A percentile compares a stretch with the other conserved stretches of the same genome.
Conservation (phyloP, 2,888 invertebrate genomes). For the Pterobdella sp. region DNA sequence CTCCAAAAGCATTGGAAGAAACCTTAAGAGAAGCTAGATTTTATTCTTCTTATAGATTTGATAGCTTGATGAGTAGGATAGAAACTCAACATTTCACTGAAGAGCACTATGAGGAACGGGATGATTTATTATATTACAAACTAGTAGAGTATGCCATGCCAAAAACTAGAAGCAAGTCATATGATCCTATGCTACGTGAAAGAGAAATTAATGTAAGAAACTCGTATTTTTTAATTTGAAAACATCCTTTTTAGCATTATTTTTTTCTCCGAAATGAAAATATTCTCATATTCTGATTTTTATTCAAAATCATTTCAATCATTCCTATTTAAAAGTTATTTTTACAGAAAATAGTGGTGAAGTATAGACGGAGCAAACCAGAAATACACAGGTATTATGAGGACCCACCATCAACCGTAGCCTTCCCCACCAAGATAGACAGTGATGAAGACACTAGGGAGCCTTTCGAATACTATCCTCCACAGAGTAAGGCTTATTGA, state of each 20-base stretch:
- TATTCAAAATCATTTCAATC: too few relatives aligned
- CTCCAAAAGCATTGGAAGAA: too few relatives aligned
- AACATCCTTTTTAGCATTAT: too few relatives aligned
- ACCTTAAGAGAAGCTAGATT: constrained; percentile 59
- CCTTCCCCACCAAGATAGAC: not conserved
- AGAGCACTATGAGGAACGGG: constrained; percentile 47
- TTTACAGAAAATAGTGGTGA: constrained; percentile 18
- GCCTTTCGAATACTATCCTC: not conserved
- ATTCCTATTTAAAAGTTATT: too few relatives aligned
- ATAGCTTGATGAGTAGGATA: constrained; percentile 59
- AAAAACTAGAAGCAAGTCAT: too few relatives aligned
- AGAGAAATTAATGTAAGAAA: too few relatives aligned
- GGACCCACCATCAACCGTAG: not conserved
- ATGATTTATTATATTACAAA: constrained; percentile 49
- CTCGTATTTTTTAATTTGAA: too few relatives aligned
- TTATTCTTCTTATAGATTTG: constrained; percentile 60
- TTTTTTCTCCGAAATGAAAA: too few relatives aligned
- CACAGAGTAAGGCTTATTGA: not conserved
- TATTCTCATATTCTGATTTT: too few relatives aligned
- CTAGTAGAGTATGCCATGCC: constrained; percentile 48
- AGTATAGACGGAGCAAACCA: not conserved
- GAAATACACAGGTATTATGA: not conserved
- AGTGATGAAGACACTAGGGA: not conserved
- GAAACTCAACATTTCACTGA: constrained; percentile 48
- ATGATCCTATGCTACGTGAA: too few relatives aligned